Base-by-base conservation (phyloP, 2,888 invertebrate genomes). In the Allygus modestus region DNA sequence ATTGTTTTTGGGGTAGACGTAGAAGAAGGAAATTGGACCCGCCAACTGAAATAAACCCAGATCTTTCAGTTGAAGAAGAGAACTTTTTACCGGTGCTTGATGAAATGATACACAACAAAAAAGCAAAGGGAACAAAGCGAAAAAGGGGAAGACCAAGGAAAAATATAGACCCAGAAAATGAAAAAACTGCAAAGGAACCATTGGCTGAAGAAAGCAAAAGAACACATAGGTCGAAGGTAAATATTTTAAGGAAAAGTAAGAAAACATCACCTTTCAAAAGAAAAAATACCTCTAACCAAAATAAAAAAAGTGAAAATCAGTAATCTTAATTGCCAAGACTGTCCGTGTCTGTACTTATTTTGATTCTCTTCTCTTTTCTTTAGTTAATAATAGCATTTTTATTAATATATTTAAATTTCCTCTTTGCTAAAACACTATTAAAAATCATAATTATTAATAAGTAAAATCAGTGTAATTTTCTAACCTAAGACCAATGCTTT, bases 111-210 rank as follows among this genome's bases (percentile, higher is more conserved):
- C 65, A 28, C 4, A 65, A 65, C 11, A 58, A 58, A 58, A 26
- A 58, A 26, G n/a, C n/a, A n/a, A n/a, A n/a, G n/a, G n/a, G n/a
- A n/a, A n/a, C n/a, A n/a, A 58, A 23, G 58, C 7, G 31, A 65
- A 65, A 65, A 31, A 65, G 65, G 12, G 65, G 65, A 20, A 65
- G 65, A 31, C 65, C 65, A 28, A 65, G 17, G 31, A 65, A 65
- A 65, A 65, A 31, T 28, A 17, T 2, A 31, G 7, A 31, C 2
- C 31, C 2, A 65, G 28, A 65, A 28, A 65, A 20, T 65, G 28
- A 28, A 28, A 28, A 28, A 65, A 28, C 5, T 12, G 15, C 0
- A 15, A 65, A 31, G 11, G 28, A 65, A 28, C 7, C 11, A 4
- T 26, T 4, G 0, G 28, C 4, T 65, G 65, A 65, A 17, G 65